Evolutionary conservation across 2,113 vertebrate genomes (phyloP).

Genomic region (Caloenas nicobarica): DNA sequence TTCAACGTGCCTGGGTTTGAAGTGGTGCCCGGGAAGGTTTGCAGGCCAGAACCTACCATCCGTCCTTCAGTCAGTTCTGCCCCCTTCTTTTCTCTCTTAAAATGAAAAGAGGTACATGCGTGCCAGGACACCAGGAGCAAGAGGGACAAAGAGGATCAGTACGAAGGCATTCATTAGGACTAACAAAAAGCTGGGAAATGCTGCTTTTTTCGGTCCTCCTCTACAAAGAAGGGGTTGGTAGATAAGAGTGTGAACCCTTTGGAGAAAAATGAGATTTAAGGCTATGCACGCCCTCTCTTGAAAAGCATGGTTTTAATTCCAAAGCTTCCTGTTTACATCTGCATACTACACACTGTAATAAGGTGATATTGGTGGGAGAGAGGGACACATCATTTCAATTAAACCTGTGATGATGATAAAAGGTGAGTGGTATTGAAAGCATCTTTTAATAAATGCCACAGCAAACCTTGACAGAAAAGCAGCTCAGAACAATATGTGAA

Average conservation of each 20-base stretch:
- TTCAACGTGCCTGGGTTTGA: not conserved
- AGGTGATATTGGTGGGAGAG: not conserved
- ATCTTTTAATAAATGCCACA: conserved; percentile 35
- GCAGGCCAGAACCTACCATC: not conserved
- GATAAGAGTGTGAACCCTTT: not conserved
- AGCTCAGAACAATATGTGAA: conserved; percentile 9
- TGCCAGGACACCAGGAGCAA: not conserved
- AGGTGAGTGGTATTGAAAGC: not conserved
- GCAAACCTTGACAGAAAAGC: conserved; percentile 5
- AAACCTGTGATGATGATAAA: not conserved
- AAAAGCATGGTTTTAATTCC: not conserved
- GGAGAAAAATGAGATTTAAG: not conserved
- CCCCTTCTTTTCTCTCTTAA: not conserved
- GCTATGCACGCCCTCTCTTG: not conserved
- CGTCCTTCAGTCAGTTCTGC: not conserved
- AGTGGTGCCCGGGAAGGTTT: not conserved
- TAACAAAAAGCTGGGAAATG: not conserved
- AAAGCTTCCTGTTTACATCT: not conserved
- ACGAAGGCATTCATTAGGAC: not conserved
- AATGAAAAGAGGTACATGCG: not conserved
- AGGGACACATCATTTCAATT: not conserved
- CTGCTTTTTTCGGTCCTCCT: not conserved
- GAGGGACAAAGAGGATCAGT: not conserved
- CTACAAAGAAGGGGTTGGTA: not conserved
- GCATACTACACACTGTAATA: fast-evolving